Percentiles rank a stretch among this genome's conserved stretches.
Evolutionary conservation across 2,888 invertebrate genomes (phyloP).

Genomic region (Ctenicera cuprea): DNA sequence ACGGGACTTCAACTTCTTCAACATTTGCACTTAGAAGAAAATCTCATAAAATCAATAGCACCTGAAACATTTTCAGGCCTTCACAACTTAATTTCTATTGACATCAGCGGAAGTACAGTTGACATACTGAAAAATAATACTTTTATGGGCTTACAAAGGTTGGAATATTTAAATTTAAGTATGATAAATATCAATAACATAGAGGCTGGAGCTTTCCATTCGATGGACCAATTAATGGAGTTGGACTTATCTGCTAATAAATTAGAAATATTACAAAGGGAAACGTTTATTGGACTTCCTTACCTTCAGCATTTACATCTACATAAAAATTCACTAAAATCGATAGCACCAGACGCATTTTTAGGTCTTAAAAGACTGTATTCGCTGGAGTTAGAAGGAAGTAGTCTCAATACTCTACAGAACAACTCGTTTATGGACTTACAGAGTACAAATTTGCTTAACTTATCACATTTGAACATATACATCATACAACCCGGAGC

Average conservation of each 20-base stretch:
- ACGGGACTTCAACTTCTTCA: no score
- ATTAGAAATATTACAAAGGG: neutral
- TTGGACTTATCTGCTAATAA: neutral
- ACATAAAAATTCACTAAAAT: neutral
- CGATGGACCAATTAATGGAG: neutral
- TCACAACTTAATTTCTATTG: neutral
- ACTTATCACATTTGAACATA: neutral
- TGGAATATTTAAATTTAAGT: constrained; percentile 13
- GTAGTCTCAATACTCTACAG: neutral
- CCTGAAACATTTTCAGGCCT: neutral
- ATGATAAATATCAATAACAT: constrained; percentile 11
- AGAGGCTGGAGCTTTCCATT: constrained; percentile 1
- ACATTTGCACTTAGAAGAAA: no score
- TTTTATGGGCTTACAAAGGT: constrained; percentile 21
- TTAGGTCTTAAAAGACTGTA: neutral
- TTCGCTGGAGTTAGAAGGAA: neutral
- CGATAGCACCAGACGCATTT: no score
- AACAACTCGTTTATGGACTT: constrained; percentile 22
- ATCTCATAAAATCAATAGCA: no score
- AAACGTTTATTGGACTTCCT: neutral
- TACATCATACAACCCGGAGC: neutral
- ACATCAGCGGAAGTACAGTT: neutral
- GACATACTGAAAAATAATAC: neutral
- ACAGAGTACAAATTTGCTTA: neutral
- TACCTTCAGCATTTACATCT: constrained; percentile 1